These are phyloP conservation scores for Dynastes tityus DNA, from an alignment of 2,888 invertebrate species.

Conservation along the genomic window DNA sequence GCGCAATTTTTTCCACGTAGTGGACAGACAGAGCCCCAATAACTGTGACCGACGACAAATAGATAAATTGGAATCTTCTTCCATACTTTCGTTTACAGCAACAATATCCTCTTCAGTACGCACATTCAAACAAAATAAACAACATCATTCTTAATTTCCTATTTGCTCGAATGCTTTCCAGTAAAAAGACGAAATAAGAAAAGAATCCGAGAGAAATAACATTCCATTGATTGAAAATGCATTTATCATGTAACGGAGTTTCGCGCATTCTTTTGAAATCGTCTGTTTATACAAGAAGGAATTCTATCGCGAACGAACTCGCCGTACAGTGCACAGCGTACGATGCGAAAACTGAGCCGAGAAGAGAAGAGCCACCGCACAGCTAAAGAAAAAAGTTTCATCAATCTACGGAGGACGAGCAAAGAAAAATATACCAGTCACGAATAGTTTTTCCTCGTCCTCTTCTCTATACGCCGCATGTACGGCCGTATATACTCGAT, in stretches of 20 bases:
- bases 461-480: slow-evolving; percentile 53
- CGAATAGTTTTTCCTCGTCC: slow-evolving; percentile 67
- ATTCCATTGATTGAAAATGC: slow-evolving; percentile 48
- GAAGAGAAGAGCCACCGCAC: neutral
- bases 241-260: slow-evolving; percentile 51
- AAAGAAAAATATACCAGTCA: slow-evolving; percentile 68
- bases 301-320: slow-evolving; percentile 35
- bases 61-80: no score
- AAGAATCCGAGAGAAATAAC: slow-evolving; percentile 37
- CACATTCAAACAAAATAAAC: no score
- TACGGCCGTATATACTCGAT: slow-evolving; percentile 54
- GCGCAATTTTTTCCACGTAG: no score
- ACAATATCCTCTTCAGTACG: no score
- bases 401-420: slow-evolving; percentile 56
- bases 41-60: no score
- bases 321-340: slow-evolving; percentile 9
- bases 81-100: no score
- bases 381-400: slow-evolving; percentile 55
- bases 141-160: neutral
- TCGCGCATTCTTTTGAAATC: slow-evolving; percentile 51
- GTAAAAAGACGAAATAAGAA: neutral
- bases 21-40: no score
- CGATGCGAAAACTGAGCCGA: neutral
- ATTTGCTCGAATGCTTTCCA: neutral
- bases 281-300: slow-evolving; percentile 48